Base-by-base conservation (phyloP, 2,797 vertebrate species). In the Enteromius trimaculatus region DNA sequence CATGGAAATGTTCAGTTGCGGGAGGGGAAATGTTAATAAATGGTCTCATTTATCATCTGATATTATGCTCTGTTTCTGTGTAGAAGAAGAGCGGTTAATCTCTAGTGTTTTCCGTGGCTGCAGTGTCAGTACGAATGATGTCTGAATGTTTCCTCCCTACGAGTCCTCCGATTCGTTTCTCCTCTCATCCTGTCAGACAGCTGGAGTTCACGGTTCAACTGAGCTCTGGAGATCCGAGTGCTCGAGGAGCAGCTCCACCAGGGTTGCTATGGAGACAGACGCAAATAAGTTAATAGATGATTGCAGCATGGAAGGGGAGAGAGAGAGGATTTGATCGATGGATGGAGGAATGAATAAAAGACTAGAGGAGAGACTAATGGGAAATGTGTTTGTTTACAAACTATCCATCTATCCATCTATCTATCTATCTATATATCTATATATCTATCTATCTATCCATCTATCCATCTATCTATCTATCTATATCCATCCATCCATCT, bases 241-340 rank as follows among this genome's bases (percentile, higher is more conserved):
- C 26, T 68, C n/a, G 21, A 23, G 47, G 29, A 58, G 5, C 58
- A 49, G 26, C 31, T 53, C 47, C 6, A 74, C 42, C 58, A 65
- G 26, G 21, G 80, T 81, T 81, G 44, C 80, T 75, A 81, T 81
- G 70, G 80, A 75, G 58, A 81, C 70, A 76, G 65, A 37, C 21
- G 81, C 88, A 81, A 83, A 75, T 86, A 83, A 81, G 64, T 75
- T 42, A 44, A 79, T 84, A 69, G 77, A 77, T 85, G 86, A 86
- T 87, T 47, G 42, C 65, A 31, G 37, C 58, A 51, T 80, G 23
- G 29, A 58, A 60, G 31, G 9, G 0, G 49, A 51, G 72, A 42
- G 34, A n/a, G 37, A 83, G 49, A 60, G 64, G 65, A 58, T 69
- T 42, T 39, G 65, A 70, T 77, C 53, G 14, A 26, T 39, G 31